Evolutionary conservation across 64 coral and sea anemone genomes (phyloP), one percentile per base, ranked within the genome.

Genomic region (Stichodactyla helianthus): DNA sequence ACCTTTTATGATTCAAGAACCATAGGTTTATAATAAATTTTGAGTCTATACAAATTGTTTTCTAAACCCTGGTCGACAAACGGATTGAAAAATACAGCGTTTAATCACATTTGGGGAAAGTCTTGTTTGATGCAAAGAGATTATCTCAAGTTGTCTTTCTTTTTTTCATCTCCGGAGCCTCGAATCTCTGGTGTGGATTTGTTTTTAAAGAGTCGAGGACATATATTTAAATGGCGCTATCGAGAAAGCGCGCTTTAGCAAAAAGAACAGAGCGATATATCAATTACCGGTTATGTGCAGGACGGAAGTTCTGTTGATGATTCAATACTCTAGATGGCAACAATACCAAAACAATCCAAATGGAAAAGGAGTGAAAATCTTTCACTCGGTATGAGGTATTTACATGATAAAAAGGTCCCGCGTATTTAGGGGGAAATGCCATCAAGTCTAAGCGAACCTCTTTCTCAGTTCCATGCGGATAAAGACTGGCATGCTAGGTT

Each of bases 271-370:
- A 51, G 83, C 15, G 44, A 84, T 63, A 54, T 84, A 84, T 61
- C 79, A 84, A 84, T 84, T 84, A 84, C 83, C 83, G 83, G 83
- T 84, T 17, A 16, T 44, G 26, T 63, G 6, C 12, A 84, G 61
- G 56, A 62, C 78, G 78, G 78, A 81, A 52, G 50, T 81, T 54
- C 7, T 0, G 15, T 81, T 54, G 52, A 81, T 81, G 52, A 52
- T 54, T 81, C 15, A 52, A 54, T 81, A 81, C 50, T 54, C 20
- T 10, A 15, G 78, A 81, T 81, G 53, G 15, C 35, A 81, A 81
- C 78, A 81, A 81, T 51, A 19, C 35, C 50, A 81, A 81, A 52
- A 81, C 52, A 53, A 81, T 20, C 52, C 11, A 81, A 52, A 81
- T 54, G 78, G 78, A 81, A 51, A 81, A 81, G 10, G 20, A 28